Conservation (phyloP, 2,888 invertebrate species). For the Troilus luridus region DNA sequence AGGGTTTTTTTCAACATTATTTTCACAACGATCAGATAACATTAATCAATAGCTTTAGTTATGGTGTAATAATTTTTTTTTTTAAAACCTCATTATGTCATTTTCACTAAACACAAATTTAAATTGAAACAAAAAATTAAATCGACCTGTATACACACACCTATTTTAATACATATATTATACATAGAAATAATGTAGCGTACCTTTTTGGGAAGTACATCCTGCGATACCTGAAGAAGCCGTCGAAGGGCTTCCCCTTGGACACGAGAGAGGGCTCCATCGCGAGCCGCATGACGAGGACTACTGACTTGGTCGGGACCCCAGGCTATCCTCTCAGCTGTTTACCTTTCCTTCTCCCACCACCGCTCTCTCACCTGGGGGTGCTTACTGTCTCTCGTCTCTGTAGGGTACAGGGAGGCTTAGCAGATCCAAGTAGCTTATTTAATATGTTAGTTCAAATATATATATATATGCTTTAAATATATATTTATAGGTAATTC, state of each 20-base stretch:
- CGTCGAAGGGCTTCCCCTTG: slow-evolving; percentile 41
- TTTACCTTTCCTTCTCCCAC: neutral
- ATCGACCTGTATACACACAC: too few relatives aligned
- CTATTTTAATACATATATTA: neutral
- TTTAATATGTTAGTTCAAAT: too few relatives aligned
- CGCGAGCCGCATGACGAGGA: slow-evolving; percentile 47
- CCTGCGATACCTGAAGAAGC: slow-evolving; percentile 68
- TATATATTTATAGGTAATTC: too few relatives aligned
- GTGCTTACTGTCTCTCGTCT: neutral
- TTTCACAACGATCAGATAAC: too few relatives aligned
- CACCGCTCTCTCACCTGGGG: neutral
- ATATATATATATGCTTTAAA: too few relatives aligned
- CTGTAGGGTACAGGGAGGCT: neutral
- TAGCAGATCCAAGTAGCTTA: too few relatives aligned
- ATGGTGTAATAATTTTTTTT: too few relatives aligned
- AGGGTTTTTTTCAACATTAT: too few relatives aligned
- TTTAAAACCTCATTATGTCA: too few relatives aligned
- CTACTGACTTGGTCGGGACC: neutral
- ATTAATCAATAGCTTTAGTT: too few relatives aligned
- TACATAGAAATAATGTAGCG: slow-evolving; percentile 47
- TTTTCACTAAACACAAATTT: too few relatives aligned
- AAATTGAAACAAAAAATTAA: too few relatives aligned
- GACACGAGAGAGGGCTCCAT: slow-evolving; percentile 27
- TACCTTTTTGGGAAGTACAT: slow-evolving; percentile 69
- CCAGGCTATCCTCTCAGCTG: neutral